Evolutionary conservation across 2,113 vertebrate genomes (phyloP).

Genomic region (Hylia prasina): DNA sequence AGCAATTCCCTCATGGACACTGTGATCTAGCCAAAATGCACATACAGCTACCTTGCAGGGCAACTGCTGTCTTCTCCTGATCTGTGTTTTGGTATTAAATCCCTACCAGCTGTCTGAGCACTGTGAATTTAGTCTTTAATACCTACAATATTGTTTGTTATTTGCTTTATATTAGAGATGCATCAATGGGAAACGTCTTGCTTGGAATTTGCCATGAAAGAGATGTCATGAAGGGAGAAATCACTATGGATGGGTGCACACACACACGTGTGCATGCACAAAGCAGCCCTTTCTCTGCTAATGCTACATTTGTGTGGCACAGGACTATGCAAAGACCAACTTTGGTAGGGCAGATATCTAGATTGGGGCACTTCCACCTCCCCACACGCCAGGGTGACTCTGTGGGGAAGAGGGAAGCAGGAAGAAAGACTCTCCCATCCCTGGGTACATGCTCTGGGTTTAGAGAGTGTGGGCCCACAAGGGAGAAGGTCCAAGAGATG

Average conservation of each 20-base stretch:
- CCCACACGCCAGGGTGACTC: accelerated
- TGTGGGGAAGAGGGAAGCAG: not conserved
- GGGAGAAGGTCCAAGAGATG: not conserved
- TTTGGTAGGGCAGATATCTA: not conserved
- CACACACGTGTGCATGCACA: accelerated
- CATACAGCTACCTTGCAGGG: not conserved
- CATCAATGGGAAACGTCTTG: not conserved
- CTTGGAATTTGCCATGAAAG: not conserved
- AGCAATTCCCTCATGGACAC: accelerated
- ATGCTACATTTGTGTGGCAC: not conserved
- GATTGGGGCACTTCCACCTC: not conserved
- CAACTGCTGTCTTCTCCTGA: not conserved
- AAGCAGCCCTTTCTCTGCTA: not conserved
- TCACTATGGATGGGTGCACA: accelerated
- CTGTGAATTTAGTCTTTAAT: not conserved
- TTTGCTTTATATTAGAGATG: not conserved
- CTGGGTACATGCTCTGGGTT: not conserved
- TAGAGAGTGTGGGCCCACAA: accelerated
- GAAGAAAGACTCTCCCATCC: not conserved
- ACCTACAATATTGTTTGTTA: not conserved
- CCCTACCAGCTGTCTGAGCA: not conserved
- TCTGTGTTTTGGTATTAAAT: not conserved
- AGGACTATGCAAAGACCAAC: not conserved
- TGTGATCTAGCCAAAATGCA: not conserved
- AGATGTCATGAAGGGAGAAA: not conserved